These are phyloP conservation scores for Heliconius himera DNA, from an alignment of 1,140 invertebrate genomes.

Conservation along the genomic window DNA sequence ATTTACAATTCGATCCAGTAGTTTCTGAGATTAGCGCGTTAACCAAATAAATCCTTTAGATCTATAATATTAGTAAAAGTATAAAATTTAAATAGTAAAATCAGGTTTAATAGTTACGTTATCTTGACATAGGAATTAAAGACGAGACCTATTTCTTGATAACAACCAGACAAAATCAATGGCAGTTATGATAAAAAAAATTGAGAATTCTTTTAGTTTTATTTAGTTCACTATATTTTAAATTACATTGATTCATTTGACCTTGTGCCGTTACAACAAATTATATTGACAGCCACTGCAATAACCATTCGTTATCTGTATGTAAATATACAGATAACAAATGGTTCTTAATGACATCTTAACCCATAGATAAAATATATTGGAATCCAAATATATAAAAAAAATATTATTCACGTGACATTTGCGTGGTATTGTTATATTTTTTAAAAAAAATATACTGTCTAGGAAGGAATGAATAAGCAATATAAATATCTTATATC, in stretches of 20 bases:
- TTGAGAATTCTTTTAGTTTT: not conserved
- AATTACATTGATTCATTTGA: constrained; percentile 14
- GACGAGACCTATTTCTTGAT: not conserved
- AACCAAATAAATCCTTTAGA: too few relatives aligned
- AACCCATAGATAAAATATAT: constrained; percentile 9
- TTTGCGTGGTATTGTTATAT: not conserved
- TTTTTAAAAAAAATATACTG: too few relatives aligned
- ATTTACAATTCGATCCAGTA: too few relatives aligned
- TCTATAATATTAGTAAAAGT: too few relatives aligned
- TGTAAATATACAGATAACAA: not conserved
- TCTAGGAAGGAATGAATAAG: too few relatives aligned
- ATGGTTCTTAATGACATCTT: constrained; percentile 8
- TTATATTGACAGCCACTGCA: not conserved
- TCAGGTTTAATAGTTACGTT: not conserved
- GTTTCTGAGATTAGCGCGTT: too few relatives aligned
- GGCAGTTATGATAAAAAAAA: not conserved
- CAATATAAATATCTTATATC: too few relatives aligned
- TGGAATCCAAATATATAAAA: not conserved
- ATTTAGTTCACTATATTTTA: not conserved
- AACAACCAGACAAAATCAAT: not conserved
- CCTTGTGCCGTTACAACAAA: constrained; percentile 5
- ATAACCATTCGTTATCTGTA: constrained; percentile 2
- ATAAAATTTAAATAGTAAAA: too few relatives aligned
- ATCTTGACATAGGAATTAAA: constrained; percentile 5
- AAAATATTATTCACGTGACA: not conserved